Evolutionary conservation across 2,888 invertebrate species (phyloP).

Genomic region (Noctua janthina): DNA sequence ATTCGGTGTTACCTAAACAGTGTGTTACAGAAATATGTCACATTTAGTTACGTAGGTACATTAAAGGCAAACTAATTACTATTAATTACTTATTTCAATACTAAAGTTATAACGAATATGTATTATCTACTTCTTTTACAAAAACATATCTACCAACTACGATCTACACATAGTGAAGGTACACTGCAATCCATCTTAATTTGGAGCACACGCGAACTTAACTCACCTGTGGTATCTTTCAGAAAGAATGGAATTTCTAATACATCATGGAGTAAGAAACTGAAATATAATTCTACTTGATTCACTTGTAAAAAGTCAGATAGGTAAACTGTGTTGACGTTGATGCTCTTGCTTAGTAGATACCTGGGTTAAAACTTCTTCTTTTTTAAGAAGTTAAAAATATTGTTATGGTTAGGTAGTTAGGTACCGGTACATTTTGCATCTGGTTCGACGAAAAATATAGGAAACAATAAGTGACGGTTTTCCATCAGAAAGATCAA

Average conservation of each 20-base stretch:
- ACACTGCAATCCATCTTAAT: constrained; percentile 39
- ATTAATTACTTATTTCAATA: not conserved
- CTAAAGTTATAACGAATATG: not conserved
- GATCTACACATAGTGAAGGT: not conserved
- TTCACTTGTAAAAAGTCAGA: constrained; percentile 11
- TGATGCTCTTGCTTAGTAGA: not conserved
- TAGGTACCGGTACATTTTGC: not conserved
- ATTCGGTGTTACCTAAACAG: not conserved
- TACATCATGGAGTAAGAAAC: constrained; percentile 39
- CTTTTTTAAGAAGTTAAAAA: not conserved
- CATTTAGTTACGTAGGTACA: not conserved
- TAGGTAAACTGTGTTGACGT: constrained; percentile 5
- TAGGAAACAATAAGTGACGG: not conserved
- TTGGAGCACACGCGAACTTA: constrained; percentile 33
- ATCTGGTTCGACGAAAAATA: not conserved
- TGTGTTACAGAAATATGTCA: not conserved
- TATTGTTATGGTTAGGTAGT: not conserved
- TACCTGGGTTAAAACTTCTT: not conserved
- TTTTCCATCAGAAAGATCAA: constrained; percentile 37
- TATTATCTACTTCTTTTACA: not conserved
- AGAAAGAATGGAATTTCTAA: constrained; percentile 26
- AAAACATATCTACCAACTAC: not conserved
- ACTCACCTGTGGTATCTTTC: constrained; percentile 42
- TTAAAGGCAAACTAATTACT: not conserved
- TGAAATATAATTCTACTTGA: constrained; percentile 4